A percentile compares a stretch with the other conserved stretches of the same genome.
Evolutionary conservation across 1,140 invertebrate genomes (phyloP).

Genomic region (Ptiloglossa arizonensis): DNA sequence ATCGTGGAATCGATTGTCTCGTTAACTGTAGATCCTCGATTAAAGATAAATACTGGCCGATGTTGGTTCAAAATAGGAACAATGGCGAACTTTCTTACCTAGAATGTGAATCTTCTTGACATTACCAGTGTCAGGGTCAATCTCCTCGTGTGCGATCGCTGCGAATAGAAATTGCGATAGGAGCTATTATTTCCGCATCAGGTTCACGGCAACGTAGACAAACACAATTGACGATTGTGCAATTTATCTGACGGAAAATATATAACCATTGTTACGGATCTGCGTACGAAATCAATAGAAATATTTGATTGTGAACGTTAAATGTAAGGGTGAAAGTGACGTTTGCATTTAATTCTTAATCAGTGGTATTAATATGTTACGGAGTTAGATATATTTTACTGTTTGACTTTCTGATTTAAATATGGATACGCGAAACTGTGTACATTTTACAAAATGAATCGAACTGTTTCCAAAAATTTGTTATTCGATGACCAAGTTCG

Average conservation of each 20-base stretch:
- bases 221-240: not conserved
- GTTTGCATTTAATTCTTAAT: not conserved
- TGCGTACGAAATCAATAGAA: no score
- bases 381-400: not conserved
- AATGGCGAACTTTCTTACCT: not conserved
- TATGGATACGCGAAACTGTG: not conserved
- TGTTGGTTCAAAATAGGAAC: not conserved
- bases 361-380: not conserved
- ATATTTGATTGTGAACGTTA: not conserved
- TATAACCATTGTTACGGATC: no score
- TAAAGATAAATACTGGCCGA: no score
- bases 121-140: constrained; percentile 15
- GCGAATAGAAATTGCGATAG: not conserved
- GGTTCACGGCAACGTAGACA: not conserved
- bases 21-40: no score
- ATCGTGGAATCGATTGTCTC: no score
- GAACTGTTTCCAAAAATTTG: no score
- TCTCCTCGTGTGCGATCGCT: not conserved
- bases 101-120: not conserved
- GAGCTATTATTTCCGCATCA: not conserved
- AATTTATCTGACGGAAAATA: not conserved
- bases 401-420: not conserved
- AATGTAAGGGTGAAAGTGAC: not conserved
- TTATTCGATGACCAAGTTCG: no score
- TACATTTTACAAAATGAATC: no score